A percentile compares a stretch with the other conserved stretches of the same genome.
Evolutionary conservation across 2,797 vertebrate species (phyloP).

Genomic region (Podarcis siculus): DNA sequence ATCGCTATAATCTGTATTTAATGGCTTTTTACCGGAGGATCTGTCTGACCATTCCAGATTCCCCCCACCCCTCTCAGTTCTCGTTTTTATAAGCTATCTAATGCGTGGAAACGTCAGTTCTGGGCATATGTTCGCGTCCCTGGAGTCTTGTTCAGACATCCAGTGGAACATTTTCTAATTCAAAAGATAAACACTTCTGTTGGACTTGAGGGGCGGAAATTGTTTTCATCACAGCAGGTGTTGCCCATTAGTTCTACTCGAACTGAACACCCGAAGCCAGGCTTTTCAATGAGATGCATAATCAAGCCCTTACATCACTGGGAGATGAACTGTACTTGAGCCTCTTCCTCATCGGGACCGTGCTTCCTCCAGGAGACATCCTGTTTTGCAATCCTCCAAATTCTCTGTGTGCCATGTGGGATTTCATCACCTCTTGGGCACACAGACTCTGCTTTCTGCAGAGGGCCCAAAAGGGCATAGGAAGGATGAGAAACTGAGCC

Average conservation of each 20-base stretch:
- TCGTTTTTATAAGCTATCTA: slow-evolving; percentile 72
- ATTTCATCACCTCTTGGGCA: slow-evolving; percentile 56
- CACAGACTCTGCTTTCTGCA: slow-evolving; percentile 53
- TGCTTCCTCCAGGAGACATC: slow-evolving; percentile 71
- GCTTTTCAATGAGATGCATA: slow-evolving; percentile 75
- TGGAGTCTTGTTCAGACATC: slow-evolving; percentile 73
- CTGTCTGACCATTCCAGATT: slow-evolving; percentile 68
- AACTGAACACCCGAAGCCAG: slow-evolving; percentile 69
- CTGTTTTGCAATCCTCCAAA: slow-evolving; percentile 71
- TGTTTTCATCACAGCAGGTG: slow-evolving; percentile 71
- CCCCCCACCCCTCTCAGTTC: slow-evolving; percentile 50
- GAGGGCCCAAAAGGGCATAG: slow-evolving; percentile 47
- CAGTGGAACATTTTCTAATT: slow-evolving; percentile 78
- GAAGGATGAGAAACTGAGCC: slow-evolving; percentile 50
- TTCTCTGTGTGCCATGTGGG: slow-evolving; percentile 62
- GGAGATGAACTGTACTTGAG: slow-evolving; percentile 73
- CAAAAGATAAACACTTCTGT: slow-evolving; percentile 74
- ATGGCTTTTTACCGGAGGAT: slow-evolving; percentile 64
- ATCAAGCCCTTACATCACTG: slow-evolving; percentile 70
- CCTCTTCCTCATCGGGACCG: slow-evolving; percentile 65
- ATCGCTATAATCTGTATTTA: slow-evolving; percentile 63
- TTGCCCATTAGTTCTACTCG: slow-evolving; percentile 72
- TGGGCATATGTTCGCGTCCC: slow-evolving; percentile 66
- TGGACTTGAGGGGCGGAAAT: slow-evolving; percentile 64
- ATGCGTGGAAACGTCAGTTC: slow-evolving; percentile 63